Percentiles rank a stretch among this genome's conserved stretches.
These are phyloP conservation scores for Sardina pilchardus DNA, from an alignment of 2,113 vertebrate species.

Conservation along the genomic window DNA sequence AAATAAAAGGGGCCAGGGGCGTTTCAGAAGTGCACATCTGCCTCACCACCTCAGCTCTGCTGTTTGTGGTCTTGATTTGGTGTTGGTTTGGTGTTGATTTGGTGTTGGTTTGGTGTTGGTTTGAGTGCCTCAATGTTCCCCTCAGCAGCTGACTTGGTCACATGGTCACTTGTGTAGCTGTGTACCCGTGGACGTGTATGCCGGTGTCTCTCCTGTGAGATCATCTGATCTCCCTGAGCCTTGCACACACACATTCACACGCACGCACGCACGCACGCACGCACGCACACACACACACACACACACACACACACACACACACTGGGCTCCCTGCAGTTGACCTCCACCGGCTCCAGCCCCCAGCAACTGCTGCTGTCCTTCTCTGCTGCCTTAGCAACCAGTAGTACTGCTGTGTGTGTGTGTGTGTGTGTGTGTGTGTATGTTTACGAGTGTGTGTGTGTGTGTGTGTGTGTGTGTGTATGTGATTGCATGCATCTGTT, in stretches of 20 bases:
- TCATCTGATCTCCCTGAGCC: background rate
- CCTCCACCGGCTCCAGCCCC: background rate
- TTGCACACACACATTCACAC: background rate
- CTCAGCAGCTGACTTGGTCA: background rate
- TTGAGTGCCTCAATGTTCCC: background rate
- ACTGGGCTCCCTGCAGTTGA: background rate
- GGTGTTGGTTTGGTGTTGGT: too few species aligned
- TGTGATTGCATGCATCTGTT: too few species aligned
- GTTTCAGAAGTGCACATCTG: too few species aligned
- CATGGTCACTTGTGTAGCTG: background rate
- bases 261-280: background rate
- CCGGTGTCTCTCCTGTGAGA: background rate
- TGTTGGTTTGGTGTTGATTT: too few species aligned
- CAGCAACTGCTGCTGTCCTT: slow-evolving; percentile 11
- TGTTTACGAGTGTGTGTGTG: too few species aligned
- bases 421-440: background rate
- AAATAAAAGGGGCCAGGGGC: too few species aligned
- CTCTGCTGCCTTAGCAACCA: background rate
- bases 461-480: too few species aligned
- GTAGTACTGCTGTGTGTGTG: background rate
- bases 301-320: background rate
- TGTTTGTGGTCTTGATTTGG: too few species aligned
- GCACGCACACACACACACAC: background rate
- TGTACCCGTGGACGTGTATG: background rate
- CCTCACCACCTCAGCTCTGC: too few species aligned